Percentiles rank a stretch among this genome's conserved stretches.
Evolutionary conservation across 1,140 invertebrate genomes (phyloP).

Genomic region (Aphelinus certus): DNA sequence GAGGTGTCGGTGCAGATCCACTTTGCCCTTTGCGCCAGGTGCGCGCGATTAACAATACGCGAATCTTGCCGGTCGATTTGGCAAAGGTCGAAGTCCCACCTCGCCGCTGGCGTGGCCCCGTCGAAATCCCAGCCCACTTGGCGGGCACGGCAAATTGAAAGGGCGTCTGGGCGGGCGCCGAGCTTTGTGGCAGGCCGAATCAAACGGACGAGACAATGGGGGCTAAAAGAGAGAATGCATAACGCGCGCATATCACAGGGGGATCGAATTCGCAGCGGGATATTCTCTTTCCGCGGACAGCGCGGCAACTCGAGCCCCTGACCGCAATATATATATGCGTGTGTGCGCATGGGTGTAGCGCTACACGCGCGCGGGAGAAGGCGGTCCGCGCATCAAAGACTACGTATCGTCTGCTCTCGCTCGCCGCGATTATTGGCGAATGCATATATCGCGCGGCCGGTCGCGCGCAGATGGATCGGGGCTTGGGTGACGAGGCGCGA

Average conservation of each 20-base stretch:
- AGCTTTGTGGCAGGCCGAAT: too few species aligned
- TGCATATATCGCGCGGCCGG: background rate
- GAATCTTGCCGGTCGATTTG: too few species aligned
- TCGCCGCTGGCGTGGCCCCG: too few species aligned
- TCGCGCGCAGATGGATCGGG: background rate
- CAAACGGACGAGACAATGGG: background rate
- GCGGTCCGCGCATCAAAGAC: slow-evolving; percentile 16
- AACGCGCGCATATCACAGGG: slow-evolving; percentile 35
- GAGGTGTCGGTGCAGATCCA: too few species aligned
- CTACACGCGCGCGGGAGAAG: background rate
- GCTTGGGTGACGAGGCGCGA: too few species aligned
- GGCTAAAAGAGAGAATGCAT: background rate
- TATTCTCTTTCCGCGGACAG: slow-evolving; percentile 46
- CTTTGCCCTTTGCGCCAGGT: too few species aligned
- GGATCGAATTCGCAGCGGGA: slow-evolving; percentile 48
- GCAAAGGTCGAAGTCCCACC: too few species aligned
- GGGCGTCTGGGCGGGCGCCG: too few species aligned
- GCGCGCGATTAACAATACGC: too few species aligned
- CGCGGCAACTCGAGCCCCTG: slow-evolving; percentile 44
- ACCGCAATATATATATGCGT: slow-evolving; percentile 38
- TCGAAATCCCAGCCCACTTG: too few species aligned
- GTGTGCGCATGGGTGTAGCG: background rate
- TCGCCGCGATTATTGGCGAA: background rate
- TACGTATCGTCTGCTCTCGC: background rate
- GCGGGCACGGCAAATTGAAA: slow-evolving; percentile 1